Evolutionary conservation across 2,113 vertebrate species (phyloP).

Genomic region (Chlorodrepanis virens): DNA sequence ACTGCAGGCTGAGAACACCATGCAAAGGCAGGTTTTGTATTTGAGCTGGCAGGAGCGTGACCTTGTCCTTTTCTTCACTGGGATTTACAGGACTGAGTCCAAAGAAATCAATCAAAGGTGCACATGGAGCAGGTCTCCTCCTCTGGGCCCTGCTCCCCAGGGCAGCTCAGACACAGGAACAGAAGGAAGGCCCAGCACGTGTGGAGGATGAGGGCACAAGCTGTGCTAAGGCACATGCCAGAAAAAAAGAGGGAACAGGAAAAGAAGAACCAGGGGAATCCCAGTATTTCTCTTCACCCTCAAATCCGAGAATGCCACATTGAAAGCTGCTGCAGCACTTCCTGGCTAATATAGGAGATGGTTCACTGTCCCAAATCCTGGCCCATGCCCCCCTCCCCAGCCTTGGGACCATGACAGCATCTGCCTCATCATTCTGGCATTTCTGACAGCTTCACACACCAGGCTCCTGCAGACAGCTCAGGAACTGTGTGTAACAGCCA

Average conservation of each 20-base stretch:
- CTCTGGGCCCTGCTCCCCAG: not conserved
- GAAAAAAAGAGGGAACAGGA: not conserved
- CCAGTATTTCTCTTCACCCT: not conserved
- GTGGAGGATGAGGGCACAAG: not conserved
- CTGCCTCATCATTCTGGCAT: not conserved
- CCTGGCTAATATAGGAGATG: not conserved
- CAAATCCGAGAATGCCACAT: not conserved
- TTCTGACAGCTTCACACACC: not conserved
- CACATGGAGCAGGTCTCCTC: not conserved
- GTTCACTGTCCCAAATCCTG: not conserved
- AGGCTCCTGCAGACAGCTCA: not conserved
- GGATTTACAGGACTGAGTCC: not conserved
- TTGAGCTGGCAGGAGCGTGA: not conserved
- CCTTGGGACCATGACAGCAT: not conserved
- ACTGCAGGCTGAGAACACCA: not conserved
- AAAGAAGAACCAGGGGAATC: not conserved
- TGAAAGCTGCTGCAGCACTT: not conserved
- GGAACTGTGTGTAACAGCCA: not conserved
- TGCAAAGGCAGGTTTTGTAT: not conserved
- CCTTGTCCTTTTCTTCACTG: not conserved
- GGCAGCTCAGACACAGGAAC: not conserved
- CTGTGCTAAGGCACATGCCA: not conserved
- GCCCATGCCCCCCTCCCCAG: not conserved
- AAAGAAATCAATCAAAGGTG: not conserved
- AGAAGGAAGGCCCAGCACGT: not conserved